Conservation (phyloP, 2,888 invertebrate species). For the Apotomis betuletana region DNA sequence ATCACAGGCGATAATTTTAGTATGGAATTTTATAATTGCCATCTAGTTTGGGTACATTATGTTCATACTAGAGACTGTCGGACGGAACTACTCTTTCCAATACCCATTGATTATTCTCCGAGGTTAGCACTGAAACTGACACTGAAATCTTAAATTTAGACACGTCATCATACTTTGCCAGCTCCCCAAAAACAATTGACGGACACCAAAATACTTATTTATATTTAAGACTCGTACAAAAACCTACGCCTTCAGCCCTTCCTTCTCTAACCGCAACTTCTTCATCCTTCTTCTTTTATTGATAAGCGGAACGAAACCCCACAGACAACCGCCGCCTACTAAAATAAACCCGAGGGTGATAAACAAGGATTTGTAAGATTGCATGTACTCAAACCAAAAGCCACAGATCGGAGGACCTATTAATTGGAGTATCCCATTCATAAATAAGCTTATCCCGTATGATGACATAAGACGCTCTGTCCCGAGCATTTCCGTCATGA, state of each 20-base stretch:
- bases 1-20: no score
- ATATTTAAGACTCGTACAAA: neutral
- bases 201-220: neutral
- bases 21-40: no score
- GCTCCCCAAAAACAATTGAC: no score
- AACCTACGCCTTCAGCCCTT: slow-evolving; percentile 58
- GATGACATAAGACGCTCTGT: slow-evolving; percentile 93
- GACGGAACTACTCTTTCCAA: no score
- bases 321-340: slow-evolving; percentile 88
- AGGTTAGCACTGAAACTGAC: no score
- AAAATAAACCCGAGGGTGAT: slow-evolving; percentile 88
- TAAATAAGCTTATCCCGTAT: slow-evolving; percentile 92
- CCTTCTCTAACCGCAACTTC: slow-evolving; percentile 40
- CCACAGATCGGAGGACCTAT: slow-evolving; percentile 94
- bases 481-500: slow-evolving; percentile 94
- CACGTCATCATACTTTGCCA: no score
- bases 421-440: slow-evolving; percentile 92
- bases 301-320: slow-evolving; percentile 90
- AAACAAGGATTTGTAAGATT: slow-evolving; percentile 88
- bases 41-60: no score
- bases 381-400: slow-evolving; percentile 85
- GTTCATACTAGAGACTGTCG: no score
- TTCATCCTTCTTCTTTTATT: slow-evolving; percentile 67
- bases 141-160: no score
- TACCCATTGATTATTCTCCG: no score